Base-by-base conservation (phyloP, 2,797 vertebrate genomes). In the Champsocephalus esox region DNA sequence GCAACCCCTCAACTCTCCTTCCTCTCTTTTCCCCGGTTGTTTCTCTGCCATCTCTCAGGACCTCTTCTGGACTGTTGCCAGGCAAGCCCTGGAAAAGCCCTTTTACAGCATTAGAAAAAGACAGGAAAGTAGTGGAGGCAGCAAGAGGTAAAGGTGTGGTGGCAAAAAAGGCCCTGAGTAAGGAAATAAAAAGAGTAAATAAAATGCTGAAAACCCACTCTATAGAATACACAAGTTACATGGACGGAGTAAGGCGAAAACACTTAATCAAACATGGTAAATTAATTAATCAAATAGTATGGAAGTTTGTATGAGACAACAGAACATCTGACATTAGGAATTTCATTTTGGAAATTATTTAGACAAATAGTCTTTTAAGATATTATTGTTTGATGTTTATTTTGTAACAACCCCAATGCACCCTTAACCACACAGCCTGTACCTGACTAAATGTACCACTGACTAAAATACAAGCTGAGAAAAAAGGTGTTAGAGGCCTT, bases 11-110 rank as follows among this genome's bases (percentile, higher is more conserved):
- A 0, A 0, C 46, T 56, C 44, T 19, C 4, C 38, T 77, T 64
- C 44, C 62, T 62, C 61, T 32, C 51, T 55, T 46, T 45, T 50
- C n/a, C 17, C 41, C 7, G 0, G 21, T 61, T 38, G 24, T 56
- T 32, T 49, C 58, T 69, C 34, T 66, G 14, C 63, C 60, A 62
- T 87, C 66, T 74, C 66, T 81, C 51, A 69, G 78, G 59, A 17
- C 74, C 59, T 72, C 46, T 62, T 14, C 65, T 88, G 81, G 73
- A 79, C 43, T 45, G 1, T n/a, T 86, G 71, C 75, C 78, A 75
- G 67, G 71, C 51, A 55, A 74, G 77, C n/a, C 57, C 43, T 63
- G 71, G 75, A 64, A 79, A 77, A 73, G 54, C 60, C 48, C 17
- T 46, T 82, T 74, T 56, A 67, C 67, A 69, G 41, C 46, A 55